Conservation (phyloP, 2,888 invertebrate genomes). For the Brachypalpus laphriformis region DNA sequence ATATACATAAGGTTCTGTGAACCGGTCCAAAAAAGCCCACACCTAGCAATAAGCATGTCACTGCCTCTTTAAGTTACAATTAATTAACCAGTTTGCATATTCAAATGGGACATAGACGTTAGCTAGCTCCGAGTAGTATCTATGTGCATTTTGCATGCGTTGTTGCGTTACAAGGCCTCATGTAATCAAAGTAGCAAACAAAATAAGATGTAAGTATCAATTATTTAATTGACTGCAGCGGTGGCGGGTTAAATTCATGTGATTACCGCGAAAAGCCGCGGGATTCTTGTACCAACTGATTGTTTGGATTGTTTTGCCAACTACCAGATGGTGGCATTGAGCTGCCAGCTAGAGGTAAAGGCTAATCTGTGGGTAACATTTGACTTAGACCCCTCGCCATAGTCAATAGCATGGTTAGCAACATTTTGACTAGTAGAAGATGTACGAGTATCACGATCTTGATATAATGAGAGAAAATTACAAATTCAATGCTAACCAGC, state of each 20-base stretch:
- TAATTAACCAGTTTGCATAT: conserved; percentile 27
- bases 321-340: conserved; percentile 32
- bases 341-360: conserved; percentile 19
- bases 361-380: conserved; percentile 24
- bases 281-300: neutral
- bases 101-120: neutral
- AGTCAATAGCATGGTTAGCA: conserved; percentile 55
- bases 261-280: neutral
- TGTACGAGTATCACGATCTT: conserved; percentile 19
- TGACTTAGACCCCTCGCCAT: conserved; percentile 52
- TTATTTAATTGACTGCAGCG: conserved; percentile 24
- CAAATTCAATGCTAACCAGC: conserved; percentile 9
- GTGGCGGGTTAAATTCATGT: conserved; percentile 15
- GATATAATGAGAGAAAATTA: neutral
- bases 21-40: conserved; percentile 31
- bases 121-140: too few species aligned
- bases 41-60: conserved; percentile 26
- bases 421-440: conserved; percentile 14
- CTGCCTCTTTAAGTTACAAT: conserved; percentile 27
- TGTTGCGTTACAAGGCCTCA: neutral
- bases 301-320: too few species aligned
- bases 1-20: neutral
- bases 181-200: neutral
- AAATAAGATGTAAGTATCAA: conserved; percentile 34
- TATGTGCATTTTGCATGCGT: neutral